Conservation (phyloP, 1,140 invertebrate genomes). For the Agrilus planipennis region DNA sequence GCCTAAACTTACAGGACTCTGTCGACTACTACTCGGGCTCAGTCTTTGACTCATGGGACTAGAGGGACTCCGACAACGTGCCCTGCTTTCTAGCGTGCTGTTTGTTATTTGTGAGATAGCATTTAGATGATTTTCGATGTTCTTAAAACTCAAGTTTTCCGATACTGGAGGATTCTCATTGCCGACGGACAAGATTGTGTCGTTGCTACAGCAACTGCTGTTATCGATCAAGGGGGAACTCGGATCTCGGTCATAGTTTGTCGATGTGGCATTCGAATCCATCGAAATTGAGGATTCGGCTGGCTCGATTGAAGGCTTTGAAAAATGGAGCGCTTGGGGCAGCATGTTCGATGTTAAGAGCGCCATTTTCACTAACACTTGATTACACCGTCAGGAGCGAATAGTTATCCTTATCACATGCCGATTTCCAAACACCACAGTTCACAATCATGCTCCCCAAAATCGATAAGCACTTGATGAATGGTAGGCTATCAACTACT, state of each 20-base stretch:
- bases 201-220: slow-evolving; percentile 49
- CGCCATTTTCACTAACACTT: slow-evolving; percentile 21
- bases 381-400: neutral
- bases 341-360: slow-evolving; percentile 25
- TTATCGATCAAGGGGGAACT: slow-evolving; percentile 24
- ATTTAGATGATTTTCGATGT: slow-evolving; percentile 46
- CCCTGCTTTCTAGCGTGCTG: slow-evolving; percentile 23
- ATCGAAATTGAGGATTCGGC: slow-evolving; percentile 30
- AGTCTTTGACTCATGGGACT: slow-evolving; percentile 21
- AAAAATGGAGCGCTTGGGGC: slow-evolving; percentile 19
- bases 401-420: neutral
- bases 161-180: slow-evolving; percentile 40
- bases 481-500: neutral
- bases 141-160: slow-evolving; percentile 39
- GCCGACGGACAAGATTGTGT: slow-evolving; percentile 53
- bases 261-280: slow-evolving; percentile 25
- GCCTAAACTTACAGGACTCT: slow-evolving; percentile 11
- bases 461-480: neutral
- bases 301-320: slow-evolving; percentile 22
- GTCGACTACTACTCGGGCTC: slow-evolving; percentile 25
- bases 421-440: neutral
- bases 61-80: slow-evolving; percentile 14
- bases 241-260: slow-evolving; percentile 24
- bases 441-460: neutral
- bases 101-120: slow-evolving; percentile 44